Percentiles rank a stretch among this genome's conserved stretches.
These are phyloP conservation scores for Erinaceus europaeus DNA, from an alignment of 2,113 vertebrate species.

Conservation along the genomic window DNA sequence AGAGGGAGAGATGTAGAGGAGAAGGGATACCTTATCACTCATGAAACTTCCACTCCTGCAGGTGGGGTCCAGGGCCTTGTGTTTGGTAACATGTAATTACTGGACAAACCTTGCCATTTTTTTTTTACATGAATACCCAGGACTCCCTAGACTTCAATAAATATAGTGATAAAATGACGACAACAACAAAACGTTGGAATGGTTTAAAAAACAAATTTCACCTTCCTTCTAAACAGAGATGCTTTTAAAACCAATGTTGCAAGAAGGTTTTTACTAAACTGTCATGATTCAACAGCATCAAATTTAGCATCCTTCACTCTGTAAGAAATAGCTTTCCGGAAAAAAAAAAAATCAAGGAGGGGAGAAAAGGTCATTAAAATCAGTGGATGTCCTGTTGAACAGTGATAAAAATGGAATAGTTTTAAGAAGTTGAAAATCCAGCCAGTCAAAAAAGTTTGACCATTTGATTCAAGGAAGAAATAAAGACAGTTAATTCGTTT, in stretches of 20 bases:
- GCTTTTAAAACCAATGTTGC: constrained; percentile 73
- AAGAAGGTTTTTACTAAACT: constrained; percentile 76
- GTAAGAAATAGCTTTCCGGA: constrained; percentile 73
- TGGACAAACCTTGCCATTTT: no score
- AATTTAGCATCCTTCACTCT: constrained; percentile 74
- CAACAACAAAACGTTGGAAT: constrained; percentile 46
- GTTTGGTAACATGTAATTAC: no score
- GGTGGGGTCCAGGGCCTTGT: no score
- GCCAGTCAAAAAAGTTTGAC: constrained; percentile 46
- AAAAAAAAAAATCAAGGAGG: constrained; percentile 44
- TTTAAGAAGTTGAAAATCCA: constrained; percentile 54
- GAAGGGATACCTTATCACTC: no score
- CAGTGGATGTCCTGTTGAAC: constrained; percentile 73
- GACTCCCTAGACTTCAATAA: constrained; percentile 45
- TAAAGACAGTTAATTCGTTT: constrained; percentile 53
- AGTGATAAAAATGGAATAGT: constrained; percentile 69
- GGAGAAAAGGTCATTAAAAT: constrained; percentile 70
- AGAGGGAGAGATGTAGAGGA: no score
- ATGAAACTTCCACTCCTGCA: no score
- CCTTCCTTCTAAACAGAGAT: constrained; percentile 74
- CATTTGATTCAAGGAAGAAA: constrained; percentile 61
- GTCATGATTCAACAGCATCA: constrained; percentile 78
- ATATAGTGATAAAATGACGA: constrained; percentile 68
- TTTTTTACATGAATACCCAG: constrained; percentile 64
- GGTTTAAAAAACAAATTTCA: constrained; percentile 70